phyloP scores from a whole-genome alignment of 2,888 invertebrate genomes.

The Hetaerina titia region DNA sequence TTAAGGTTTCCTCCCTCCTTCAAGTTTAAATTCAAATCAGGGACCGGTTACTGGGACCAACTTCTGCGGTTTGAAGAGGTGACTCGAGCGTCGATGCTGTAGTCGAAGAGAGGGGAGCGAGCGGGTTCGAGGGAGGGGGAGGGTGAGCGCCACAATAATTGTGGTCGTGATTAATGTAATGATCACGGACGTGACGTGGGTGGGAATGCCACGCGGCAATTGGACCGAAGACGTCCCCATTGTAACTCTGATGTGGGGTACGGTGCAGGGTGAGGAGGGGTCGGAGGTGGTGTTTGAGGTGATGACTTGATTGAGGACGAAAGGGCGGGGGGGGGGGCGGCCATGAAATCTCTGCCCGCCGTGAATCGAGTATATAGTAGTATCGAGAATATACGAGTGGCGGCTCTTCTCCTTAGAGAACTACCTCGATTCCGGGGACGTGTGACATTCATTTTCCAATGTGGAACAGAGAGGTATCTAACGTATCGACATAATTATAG shows the following conservation, averaged over 20 bases:
- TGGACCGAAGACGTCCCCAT: conserved; percentile 15
- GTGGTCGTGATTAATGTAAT: neutral
- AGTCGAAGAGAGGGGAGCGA: too few relatives aligned
- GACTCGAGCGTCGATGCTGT: neutral
- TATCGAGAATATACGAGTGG: too few relatives aligned
- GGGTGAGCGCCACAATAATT: conserved; percentile 8
- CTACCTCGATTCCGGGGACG: too few relatives aligned
- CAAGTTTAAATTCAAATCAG: conserved; percentile 35
- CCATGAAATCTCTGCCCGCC: neutral
- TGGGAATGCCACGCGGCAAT: neutral
- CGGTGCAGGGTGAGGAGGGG: neutral
- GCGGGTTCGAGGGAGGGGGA: too few relatives aligned
- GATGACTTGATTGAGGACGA: neutral
- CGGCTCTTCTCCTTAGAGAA: too few relatives aligned
- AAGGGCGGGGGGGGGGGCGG: neutral
- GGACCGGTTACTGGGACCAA: neutral
- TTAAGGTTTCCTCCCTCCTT: neutral
- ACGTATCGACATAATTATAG: neutral
- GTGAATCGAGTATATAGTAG: too few relatives aligned
- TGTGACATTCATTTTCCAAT: neutral
- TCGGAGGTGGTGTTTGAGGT: neutral
- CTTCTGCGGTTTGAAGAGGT: neutral
- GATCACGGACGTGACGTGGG: neutral
- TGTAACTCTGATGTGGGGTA: neutral
- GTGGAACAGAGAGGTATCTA: neutral